A percentile compares a stretch with the other conserved stretches of the same genome.
Evolutionary conservation across 2,113 vertebrate species (phyloP).

Genomic region (Microcebus ravelobensis): DNA sequence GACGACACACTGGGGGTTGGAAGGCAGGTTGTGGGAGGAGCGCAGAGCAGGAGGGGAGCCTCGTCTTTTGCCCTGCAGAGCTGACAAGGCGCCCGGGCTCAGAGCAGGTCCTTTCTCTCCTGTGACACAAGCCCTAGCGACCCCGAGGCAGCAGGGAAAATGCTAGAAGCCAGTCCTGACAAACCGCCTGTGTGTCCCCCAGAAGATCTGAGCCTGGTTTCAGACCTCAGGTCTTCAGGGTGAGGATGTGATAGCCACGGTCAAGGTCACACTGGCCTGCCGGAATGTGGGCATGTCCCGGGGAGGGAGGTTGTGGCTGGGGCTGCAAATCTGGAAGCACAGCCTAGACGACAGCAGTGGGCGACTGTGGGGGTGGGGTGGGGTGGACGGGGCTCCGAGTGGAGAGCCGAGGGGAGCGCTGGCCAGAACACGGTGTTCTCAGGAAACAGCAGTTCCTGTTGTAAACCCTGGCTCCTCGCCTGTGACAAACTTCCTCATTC

Average conservation of each 20-base stretch:
- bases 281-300: background rate
- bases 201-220: background rate
- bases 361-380: background rate
- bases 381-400: background rate
- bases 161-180: background rate
- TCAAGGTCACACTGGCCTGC: background rate
- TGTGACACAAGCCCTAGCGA: rapidly evolving
- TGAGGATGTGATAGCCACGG: background rate
- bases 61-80: background rate
- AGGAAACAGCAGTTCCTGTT: slow-evolving; percentile 63
- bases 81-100: background rate
- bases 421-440: slow-evolving; percentile 44
- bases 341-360: background rate
- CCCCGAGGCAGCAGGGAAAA: too few relatives aligned
- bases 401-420: background rate
- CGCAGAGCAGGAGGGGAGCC: background rate
- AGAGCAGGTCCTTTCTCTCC: background rate
- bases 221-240: background rate
- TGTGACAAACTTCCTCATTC: slow-evolving; percentile 46
- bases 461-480: slow-evolving; percentile 1
- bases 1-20: background rate
- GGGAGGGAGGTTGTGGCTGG: background rate
- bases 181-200: rapidly evolving
- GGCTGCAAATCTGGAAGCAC: background rate
- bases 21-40: background rate